Conservation (phyloP, 2,113 vertebrate species). For the Anolis sagrei region DNA sequence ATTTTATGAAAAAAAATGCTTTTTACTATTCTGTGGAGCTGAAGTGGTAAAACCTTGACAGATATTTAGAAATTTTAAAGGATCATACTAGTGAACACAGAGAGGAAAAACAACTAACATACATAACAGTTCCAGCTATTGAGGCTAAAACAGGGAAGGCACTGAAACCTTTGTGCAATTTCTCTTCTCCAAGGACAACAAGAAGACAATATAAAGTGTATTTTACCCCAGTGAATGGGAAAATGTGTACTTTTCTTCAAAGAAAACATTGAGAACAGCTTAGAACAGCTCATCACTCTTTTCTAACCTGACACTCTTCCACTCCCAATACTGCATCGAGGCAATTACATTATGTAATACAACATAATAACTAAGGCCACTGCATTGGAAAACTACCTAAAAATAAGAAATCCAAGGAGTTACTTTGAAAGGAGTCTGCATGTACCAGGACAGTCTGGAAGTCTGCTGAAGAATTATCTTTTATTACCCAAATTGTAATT, state of each 20-base stretch:
- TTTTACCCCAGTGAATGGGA: neutral
- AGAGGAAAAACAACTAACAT: constrained; percentile 5
- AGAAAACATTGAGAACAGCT: neutral
- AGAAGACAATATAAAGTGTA: neutral
- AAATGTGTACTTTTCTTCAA: neutral
- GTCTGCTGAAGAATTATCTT: neutral
- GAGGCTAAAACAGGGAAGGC: neutral
- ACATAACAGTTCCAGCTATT: neutral
- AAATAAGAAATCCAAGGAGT: constrained; percentile 5
- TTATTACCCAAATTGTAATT: constrained; percentile 10
- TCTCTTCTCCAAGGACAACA: constrained; percentile 28
- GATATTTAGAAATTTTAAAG: constrained; percentile 1
- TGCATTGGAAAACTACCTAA: neutral
- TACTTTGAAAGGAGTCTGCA: constrained; percentile 3
- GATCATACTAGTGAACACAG: neutral
- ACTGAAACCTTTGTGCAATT: constrained; percentile 34
- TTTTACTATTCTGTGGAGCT: neutral
- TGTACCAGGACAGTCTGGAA: neutral
- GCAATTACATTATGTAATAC: constrained; percentile 7
- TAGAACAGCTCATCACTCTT: constrained; percentile 1
- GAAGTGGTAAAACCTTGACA: neutral
- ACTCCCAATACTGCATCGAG: neutral
- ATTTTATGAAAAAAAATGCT: neutral
- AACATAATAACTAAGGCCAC: neutral
- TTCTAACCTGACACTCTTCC: neutral